Evolutionary conservation across 2,797 vertebrate genomes (phyloP), one percentile per base, ranked within the genome.

Genomic region (Melopsittacus undulatus): DNA sequence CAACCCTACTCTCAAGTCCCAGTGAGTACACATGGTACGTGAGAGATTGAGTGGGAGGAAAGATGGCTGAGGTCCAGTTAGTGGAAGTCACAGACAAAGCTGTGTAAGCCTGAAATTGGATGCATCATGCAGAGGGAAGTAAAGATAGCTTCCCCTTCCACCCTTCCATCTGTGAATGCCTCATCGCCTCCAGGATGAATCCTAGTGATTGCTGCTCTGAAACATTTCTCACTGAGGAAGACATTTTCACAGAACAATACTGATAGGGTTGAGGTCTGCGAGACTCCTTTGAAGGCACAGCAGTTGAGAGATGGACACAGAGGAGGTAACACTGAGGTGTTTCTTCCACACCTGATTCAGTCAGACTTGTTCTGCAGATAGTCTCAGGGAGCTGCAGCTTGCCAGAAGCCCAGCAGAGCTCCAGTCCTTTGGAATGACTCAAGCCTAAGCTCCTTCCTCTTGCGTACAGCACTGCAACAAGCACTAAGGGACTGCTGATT

Each of bases 1-100:
- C 91, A 92, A 48, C 62, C 57, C 90, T 90, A 89, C 92, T 84
- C 86, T 80, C 20, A 5, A 75, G 74, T 49, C 83, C 80, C 75
- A 63, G 45, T 0, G 13, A 94, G 89, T 17, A 90, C 92, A 97
- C 79, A 88, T 43, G 73, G 95, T 94, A 94, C 6, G 11, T 94
- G 94, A 94, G 87, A 96, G 91, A 80, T 92, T 22, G 85, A 89
- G 95, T 73, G 76, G 94, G 95, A 97, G 89, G 94, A 81, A 84
- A 73, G 76, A 92, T 87, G 94, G 95, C 92, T 45, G 76, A 85
- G 82, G 66, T 93, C 91, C 92, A 97, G 94, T 1, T 24, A 49
- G 82, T 54, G 76, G 52, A 96, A 95, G 73, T 66, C 82, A 75
- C 79, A 93, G 83, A 24, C 38, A 52, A 66, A 86, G 89, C 79